Evolutionary conservation across 2,797 vertebrate species (phyloP).

Genomic region (Poecilia velifera): DNA sequence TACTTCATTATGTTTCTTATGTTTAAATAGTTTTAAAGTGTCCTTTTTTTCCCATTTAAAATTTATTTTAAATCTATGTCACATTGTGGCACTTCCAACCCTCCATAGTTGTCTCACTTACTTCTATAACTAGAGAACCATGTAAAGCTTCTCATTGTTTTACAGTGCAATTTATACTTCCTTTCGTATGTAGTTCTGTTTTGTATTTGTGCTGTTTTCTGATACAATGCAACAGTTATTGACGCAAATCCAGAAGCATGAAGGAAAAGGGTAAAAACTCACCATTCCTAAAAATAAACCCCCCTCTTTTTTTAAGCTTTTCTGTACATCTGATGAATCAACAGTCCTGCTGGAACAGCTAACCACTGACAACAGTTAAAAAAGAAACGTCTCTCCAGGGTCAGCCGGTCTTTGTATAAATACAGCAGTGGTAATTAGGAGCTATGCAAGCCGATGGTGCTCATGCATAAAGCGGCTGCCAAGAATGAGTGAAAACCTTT

Average conservation of each 20-base stretch:
- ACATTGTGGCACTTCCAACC: neutral
- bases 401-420: constrained; percentile 30
- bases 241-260: constrained; percentile 30
- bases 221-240: constrained; percentile 30
- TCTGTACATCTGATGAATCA: constrained; percentile 26
- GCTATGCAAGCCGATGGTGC: constrained; percentile 15
- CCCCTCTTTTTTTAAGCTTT: neutral
- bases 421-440: constrained; percentile 10
- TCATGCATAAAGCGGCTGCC: constrained; percentile 15
- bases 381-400: constrained; percentile 25
- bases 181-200: neutral
- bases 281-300: neutral
- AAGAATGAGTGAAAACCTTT: constrained; percentile 5
- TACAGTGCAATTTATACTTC: neutral
- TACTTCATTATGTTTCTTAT: neutral
- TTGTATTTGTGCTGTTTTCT: neutral
- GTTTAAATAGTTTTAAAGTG: neutral
- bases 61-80: neutral
- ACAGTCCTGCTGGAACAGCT: constrained; percentile 40
- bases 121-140: neutral
- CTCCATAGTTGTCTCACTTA: neutral
- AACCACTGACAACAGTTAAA: constrained; percentile 43
- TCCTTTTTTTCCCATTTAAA: neutral
- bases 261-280: constrained; percentile 10
- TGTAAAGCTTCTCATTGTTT: neutral